Evolutionary conservation across 2,888 invertebrate species (phyloP).

Genomic region (Tetheella fluctuosa): DNA sequence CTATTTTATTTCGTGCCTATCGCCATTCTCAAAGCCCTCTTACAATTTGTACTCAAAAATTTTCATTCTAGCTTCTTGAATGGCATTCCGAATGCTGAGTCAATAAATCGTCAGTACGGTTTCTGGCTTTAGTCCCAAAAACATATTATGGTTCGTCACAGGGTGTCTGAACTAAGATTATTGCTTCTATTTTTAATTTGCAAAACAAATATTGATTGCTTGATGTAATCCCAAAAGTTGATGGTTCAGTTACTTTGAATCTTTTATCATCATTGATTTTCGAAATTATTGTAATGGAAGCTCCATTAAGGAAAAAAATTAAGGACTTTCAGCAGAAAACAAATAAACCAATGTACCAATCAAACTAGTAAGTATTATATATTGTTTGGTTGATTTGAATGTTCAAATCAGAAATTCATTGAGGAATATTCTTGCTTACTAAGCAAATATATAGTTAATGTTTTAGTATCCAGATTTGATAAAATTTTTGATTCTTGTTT

Average conservation of each 20-base stretch:
- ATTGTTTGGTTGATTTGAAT: too few species aligned
- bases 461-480: neutral
- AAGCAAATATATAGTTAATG: neutral
- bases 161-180: neutral
- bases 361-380: too few species aligned
- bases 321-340: too few species aligned
- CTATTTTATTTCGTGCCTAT: neutral
- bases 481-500: neutral
- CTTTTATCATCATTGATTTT: too few species aligned
- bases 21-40: neutral
- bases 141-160: neutral
- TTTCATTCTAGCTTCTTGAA: neutral
- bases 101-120: neutral
- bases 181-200: too few species aligned
- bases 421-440: neutral
- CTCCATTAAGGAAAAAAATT: too few species aligned
- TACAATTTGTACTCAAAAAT: neutral
- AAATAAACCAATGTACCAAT: too few species aligned
- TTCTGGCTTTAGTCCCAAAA: neutral
- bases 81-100: neutral
- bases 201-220: too few species aligned
- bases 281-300: too few species aligned
- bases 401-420: too few species aligned
- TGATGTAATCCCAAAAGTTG: too few species aligned
- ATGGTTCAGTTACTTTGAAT: too few species aligned